Conservation (phyloP, 2,113 vertebrate genomes). For the Passer montanus region DNA sequence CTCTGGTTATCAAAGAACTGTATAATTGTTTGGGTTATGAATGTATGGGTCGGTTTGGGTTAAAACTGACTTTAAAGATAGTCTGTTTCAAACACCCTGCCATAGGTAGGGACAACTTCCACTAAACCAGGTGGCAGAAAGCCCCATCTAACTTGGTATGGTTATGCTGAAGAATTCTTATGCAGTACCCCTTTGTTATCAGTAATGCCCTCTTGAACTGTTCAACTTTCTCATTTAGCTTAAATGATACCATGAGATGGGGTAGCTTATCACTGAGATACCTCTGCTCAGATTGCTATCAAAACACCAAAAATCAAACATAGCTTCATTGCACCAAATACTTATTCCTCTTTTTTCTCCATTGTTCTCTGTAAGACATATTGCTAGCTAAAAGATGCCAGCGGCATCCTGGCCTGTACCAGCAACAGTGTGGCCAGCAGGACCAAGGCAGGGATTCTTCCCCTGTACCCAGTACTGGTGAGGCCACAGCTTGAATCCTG, state of each 20-base stretch:
- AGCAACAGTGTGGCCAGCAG: not conserved
- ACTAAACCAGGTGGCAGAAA: not conserved
- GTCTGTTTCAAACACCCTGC: not conserved
- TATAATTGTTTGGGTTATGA: not conserved
- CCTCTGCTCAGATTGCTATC: not conserved
- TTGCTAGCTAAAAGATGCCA: too few relatives aligned
- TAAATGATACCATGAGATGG: not conserved
- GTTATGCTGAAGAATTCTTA: not conserved
- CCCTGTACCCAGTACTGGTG: accelerated
- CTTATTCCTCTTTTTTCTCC: too few relatives aligned
- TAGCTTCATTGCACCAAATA: not conserved
- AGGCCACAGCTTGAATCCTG: accelerated
- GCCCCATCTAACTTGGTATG: too few relatives aligned
- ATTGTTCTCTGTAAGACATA: not conserved
- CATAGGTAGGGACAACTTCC: not conserved
- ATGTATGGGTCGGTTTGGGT: too few relatives aligned
- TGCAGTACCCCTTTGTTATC: not conserved
- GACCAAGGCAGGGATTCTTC: not conserved
- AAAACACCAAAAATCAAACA: not conserved
- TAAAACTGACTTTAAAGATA: not conserved
- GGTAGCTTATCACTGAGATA: not conserved
- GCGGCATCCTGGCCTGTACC: not conserved
- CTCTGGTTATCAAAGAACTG: not conserved
- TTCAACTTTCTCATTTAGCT: not conserved
- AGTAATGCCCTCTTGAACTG: not conserved